Percentiles rank a stretch among this genome's conserved stretches.
These are phyloP conservation scores for Conops quadrifasciatus DNA, from an alignment of 2,888 invertebrate genomes.

Conservation along the genomic window DNA sequence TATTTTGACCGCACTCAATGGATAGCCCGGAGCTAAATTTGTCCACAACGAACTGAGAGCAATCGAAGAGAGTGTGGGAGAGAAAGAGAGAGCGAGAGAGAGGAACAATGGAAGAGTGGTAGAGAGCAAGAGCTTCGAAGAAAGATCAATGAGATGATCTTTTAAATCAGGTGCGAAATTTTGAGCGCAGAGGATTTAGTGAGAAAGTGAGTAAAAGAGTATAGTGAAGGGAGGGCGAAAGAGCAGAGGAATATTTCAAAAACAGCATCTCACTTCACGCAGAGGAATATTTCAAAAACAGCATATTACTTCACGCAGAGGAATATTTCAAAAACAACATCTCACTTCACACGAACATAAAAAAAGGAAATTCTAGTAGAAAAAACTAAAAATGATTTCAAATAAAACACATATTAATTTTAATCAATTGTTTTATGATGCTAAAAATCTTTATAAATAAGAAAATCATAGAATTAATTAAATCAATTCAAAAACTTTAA, in stretches of 20 bases:
- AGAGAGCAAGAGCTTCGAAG: slow-evolving; percentile 16
- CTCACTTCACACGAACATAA: no score
- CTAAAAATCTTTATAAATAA: slow-evolving; percentile 3
- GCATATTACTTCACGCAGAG: no score
- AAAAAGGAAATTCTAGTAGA: no score
- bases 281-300: no score
- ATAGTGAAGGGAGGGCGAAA: no score
- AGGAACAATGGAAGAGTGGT: not conserved
- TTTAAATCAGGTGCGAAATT: not conserved
- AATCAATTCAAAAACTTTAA: not conserved
- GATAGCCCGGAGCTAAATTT: slow-evolving; percentile 60
- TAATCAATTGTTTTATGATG: slow-evolving; percentile 8
- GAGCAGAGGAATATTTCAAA: no score
- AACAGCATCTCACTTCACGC: no score
- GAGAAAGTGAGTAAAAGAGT: no score
- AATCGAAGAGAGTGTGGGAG: not conserved
- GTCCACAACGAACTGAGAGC: slow-evolving; percentile 55
- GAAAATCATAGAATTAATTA: slow-evolving; percentile 11
- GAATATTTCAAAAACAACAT: no score
- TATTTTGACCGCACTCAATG: slow-evolving; percentile 65
- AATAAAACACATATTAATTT: not conserved
- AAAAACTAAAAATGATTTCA: not conserved
- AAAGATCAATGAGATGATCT: not conserved
- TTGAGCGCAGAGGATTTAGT: not conserved
- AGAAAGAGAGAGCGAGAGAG: not conserved